phyloP scores from a whole-genome alignment of 2,113 vertebrate genomes.

The Myrmecophaga tridactyla region DNA sequence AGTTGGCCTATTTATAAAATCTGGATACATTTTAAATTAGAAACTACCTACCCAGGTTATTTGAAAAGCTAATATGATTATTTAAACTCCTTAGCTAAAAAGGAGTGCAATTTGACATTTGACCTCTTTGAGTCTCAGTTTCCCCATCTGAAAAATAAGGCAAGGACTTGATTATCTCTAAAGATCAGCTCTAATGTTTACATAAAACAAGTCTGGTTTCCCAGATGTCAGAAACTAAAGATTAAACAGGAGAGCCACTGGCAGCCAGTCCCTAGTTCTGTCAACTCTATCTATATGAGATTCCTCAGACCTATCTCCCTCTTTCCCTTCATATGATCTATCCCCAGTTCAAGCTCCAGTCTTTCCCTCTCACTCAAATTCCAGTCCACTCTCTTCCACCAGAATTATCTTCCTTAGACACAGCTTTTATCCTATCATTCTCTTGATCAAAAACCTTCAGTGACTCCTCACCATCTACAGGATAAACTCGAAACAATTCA shows the following conservation, averaged over 20 bases:
- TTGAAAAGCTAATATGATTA: background rate
- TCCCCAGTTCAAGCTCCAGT: too few species aligned
- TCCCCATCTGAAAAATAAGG: background rate
- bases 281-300: fast-evolving
- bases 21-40: background rate
- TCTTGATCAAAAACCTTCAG: background rate
- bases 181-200: background rate
- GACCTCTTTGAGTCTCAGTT: background rate
- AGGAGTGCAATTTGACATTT: background rate
- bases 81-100: background rate
- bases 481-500: background rate
- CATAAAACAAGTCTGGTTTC: background rate
- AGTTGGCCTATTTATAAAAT: background rate
- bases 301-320: background rate
- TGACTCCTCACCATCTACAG: background rate
- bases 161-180: background rate
- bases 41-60: background rate
- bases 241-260: background rate
- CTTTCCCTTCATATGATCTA: background rate
- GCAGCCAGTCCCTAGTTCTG: background rate
- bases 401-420: background rate
- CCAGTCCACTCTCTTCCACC: background rate
- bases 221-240: background rate
- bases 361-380: background rate
- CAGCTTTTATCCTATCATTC: too few species aligned